Base-by-base conservation (phyloP, 1,140 invertebrate genomes). In the Pseudachorutes palmiensis region DNA sequence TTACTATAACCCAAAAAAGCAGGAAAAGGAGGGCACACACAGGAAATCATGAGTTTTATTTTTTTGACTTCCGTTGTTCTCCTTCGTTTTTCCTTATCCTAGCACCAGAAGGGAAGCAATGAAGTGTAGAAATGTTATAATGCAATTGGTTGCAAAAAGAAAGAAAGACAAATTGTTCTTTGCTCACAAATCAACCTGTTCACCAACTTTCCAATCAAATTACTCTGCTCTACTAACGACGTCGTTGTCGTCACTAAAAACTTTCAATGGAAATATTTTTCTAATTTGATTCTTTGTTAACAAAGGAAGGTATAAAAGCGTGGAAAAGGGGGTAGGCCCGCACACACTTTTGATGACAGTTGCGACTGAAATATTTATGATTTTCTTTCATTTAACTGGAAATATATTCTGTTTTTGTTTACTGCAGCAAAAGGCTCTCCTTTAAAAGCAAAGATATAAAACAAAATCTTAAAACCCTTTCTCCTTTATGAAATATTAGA, bases 201-300 rank as follows among this genome's bases (percentile, higher is more conserved):
- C 64, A 49, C 55, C 57, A 66, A 62, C 45, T 67, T 67, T 67
- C 60, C 65, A 67, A 67, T 67, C 59, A 67, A 67, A 67, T 67
- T 67, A 67, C 58, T 48, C 49, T 49, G 24, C 58, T 48, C 55
- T 61, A 66, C 41, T 61, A 55, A 55, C 9, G 36, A 41, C 36
- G 36, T 19, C 19, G 5, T 41, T 41, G 5, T 19, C 5, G 19
- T 9, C 5, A 41, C 5, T 9, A 41, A 41, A 41, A 41, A 19
- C 19, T 41, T 41, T 41, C 36, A 41, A 41, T 9, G 19, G 5
- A 41, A 41, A 19, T 41, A 41, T 5, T 41, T 41, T 41, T 41
- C 19, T 41, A 19, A 19, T 41, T 41, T 5, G 36, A 5, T 41
- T 41, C 36, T 41, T 41, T 41, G 5, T 41, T 41, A 41, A 9